Evolutionary conservation across 2,888 invertebrate genomes (phyloP).

Genomic region (Erannis defoliaria): DNA sequence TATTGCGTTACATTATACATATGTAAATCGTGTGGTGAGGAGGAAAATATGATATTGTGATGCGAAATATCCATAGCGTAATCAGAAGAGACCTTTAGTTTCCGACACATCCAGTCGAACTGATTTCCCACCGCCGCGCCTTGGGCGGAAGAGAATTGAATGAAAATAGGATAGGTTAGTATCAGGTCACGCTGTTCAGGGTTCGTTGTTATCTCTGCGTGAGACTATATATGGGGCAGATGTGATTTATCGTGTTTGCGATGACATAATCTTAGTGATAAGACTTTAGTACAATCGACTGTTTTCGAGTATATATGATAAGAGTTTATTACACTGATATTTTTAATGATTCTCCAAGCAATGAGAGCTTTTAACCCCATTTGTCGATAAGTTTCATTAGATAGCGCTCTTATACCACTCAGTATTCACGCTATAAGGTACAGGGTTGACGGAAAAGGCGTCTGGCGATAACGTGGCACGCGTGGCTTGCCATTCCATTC

Average conservation of each 20-base stretch:
- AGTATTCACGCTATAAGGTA: too few species aligned
- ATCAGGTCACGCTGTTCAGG: conserved; percentile 12
- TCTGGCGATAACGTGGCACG: too few species aligned
- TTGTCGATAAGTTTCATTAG: too few species aligned
- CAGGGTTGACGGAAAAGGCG: too few species aligned
- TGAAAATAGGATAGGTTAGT: conserved; percentile 21
- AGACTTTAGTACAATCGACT: neutral
- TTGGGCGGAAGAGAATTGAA: conserved; percentile 14
- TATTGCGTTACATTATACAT: too few species aligned
- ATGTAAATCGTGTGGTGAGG: too few species aligned
- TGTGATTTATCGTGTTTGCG: conserved; percentile 5
- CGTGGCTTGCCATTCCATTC: too few species aligned
- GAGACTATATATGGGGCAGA: neutral
- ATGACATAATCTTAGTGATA: neutral
- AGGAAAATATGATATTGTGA: neutral
- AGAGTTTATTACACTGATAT: too few species aligned
- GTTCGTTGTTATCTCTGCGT: conserved; percentile 4
- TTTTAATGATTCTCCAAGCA: too few species aligned
- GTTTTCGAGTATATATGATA: neutral
- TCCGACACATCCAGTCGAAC: conserved; percentile 37
- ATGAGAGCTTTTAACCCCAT: too few species aligned
- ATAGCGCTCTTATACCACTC: too few species aligned
- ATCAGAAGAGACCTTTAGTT: conserved; percentile 29
- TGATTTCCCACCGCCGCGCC: conserved; percentile 32
- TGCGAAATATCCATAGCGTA: neutral